A percentile compares a stretch with the other conserved stretches of the same genome.
Conservation (phyloP, 2,113 vertebrate genomes). For the Chitala chitala region DNA sequence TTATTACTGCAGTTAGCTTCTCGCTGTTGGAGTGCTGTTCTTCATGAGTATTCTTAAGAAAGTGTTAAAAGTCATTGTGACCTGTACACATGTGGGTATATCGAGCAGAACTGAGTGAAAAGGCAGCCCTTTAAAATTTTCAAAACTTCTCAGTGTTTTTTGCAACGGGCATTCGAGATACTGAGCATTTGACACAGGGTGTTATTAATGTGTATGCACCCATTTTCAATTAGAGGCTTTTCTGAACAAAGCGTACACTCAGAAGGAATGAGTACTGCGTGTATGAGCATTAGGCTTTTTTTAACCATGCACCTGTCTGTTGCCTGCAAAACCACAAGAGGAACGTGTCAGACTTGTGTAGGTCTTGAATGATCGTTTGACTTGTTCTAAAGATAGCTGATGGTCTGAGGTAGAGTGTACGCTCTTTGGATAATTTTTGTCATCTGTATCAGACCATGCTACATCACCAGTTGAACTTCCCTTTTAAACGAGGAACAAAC, state of each 20-base stretch:
- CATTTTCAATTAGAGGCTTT: background rate
- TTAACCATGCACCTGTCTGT: slow-evolving; percentile 35
- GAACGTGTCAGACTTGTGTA: slow-evolving; percentile 27
- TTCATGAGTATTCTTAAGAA: background rate
- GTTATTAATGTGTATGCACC: background rate
- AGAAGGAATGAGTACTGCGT: background rate
- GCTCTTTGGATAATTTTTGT: slow-evolving; percentile 37
- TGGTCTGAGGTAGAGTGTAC: slow-evolving; percentile 21
- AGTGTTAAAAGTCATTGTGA: no score
- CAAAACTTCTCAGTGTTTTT: background rate
- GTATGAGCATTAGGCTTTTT: background rate
- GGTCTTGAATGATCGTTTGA: slow-evolving; percentile 22
- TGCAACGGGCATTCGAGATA: background rate
- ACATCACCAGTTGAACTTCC: slow-evolving; percentile 42
- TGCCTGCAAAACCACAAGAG: slow-evolving; percentile 32
- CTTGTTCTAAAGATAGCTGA: slow-evolving; percentile 17
- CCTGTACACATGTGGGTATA: background rate
- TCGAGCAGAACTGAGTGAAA: background rate
- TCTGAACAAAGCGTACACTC: background rate
- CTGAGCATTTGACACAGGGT: background rate
- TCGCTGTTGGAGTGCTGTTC: background rate
- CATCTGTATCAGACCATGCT: slow-evolving; percentile 38
- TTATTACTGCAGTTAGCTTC: background rate
- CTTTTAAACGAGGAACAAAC: slow-evolving; percentile 13
- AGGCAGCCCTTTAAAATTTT: background rate